These are phyloP conservation scores for Gisinianus flammeolus DNA, from an alignment of 2,888 invertebrate species.

Conservation along the genomic window DNA sequence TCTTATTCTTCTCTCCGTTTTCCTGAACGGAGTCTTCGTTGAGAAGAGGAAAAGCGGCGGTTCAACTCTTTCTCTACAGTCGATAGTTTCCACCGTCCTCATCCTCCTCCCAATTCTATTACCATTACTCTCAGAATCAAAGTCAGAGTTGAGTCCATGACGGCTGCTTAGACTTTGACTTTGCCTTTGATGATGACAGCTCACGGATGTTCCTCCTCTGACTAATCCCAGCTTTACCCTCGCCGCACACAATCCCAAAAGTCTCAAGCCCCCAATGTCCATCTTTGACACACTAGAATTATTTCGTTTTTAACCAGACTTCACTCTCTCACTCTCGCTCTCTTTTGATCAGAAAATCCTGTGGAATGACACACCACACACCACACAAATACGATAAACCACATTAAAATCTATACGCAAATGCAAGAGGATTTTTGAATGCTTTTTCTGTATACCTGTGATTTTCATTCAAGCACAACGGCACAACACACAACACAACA, in stretches of 20 bases:
- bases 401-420: too few species aligned
- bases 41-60: too few species aligned
- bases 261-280: constrained; percentile 29
- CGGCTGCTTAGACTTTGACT: too few species aligned
- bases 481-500: too few species aligned
- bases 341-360: neutral
- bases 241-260: constrained; percentile 18
- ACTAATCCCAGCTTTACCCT: constrained; percentile 1
- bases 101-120: neutral
- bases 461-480: too few species aligned
- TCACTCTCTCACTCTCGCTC: neutral
- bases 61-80: neutral
- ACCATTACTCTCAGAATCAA: constrained; percentile 14
- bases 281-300: constrained; percentile 3
- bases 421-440: too few species aligned
- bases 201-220: neutral
- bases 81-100: neutral
- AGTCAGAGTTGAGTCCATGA: too few species aligned
- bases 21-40: too few species aligned
- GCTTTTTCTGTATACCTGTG: too few species aligned
- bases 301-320: neutral
- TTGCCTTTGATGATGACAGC: too few species aligned
- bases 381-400: neutral
- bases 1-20: too few species aligned
- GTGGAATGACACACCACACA: neutral